These are phyloP conservation scores for Tragelaphus imberbis DNA, from an alignment of 2,113 vertebrate species.

Conservation along the genomic window DNA sequence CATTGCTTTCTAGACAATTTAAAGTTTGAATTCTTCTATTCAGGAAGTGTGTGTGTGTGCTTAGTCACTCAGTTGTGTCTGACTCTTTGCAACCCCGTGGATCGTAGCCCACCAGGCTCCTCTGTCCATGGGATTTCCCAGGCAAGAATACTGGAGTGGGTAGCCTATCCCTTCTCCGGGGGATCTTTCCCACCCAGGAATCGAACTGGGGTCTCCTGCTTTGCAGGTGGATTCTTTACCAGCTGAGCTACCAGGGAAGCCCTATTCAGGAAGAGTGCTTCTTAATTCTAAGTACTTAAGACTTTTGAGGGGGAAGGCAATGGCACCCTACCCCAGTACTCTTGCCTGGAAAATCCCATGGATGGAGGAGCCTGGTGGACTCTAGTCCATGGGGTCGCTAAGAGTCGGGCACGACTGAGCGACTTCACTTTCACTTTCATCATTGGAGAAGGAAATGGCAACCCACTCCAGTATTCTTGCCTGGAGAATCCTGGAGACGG, in stretches of 20 bases:
- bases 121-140: background rate
- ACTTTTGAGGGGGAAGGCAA: too few species aligned
- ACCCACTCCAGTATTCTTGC: too few species aligned
- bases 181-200: background rate
- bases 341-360: too few species aligned
- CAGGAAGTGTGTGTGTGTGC: background rate
- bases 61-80: background rate
- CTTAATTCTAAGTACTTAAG: background rate
- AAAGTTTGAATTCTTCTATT: background rate
- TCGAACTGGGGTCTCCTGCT: background rate
- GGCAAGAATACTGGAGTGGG: background rate
- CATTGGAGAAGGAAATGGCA: too few species aligned
- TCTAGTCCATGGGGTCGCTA: too few species aligned
- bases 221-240: background rate
- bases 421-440: too few species aligned
- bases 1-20: background rate
- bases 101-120: background rate
- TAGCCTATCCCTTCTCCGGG: background rate
- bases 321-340: too few species aligned
- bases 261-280: background rate
- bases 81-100: accelerated
- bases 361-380: too few species aligned
- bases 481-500: too few species aligned
- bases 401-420: too few species aligned
- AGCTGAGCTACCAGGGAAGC: background rate